phyloP scores from a whole-genome alignment of 2,888 invertebrate genomes.

The Plutella xylostella region DNA sequence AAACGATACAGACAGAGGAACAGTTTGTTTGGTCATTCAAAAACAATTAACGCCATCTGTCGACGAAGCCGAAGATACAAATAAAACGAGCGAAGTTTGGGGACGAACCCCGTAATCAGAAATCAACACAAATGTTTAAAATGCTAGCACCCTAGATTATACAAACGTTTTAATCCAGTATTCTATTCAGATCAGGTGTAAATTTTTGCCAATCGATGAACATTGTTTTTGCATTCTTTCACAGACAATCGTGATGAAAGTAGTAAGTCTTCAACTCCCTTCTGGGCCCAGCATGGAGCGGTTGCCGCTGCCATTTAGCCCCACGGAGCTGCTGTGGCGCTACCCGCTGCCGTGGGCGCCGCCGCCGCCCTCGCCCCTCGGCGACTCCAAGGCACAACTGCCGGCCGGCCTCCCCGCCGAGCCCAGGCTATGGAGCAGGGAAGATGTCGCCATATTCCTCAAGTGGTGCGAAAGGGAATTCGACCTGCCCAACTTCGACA shows the following conservation, averaged over 20 bases:
- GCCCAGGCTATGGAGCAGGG: slow-evolving; percentile 90
- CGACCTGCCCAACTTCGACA: slow-evolving; percentile 90
- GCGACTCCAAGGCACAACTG: slow-evolving; percentile 89
- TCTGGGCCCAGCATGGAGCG: slow-evolving; percentile 81
- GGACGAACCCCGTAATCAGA: too few relatives aligned
- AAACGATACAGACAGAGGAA: too few relatives aligned
- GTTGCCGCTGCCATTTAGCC: slow-evolving; percentile 84
- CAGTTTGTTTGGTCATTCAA: too few relatives aligned
- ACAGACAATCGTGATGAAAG: slow-evolving; percentile 71
- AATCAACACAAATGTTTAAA: too few relatives aligned
- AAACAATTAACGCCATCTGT: too few relatives aligned
- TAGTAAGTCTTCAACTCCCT: slow-evolving; percentile 77
- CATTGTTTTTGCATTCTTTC: slow-evolving; percentile 23
- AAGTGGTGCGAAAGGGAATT: slow-evolving; percentile 94
- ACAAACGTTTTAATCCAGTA: too few relatives aligned
- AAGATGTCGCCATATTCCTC: slow-evolving; percentile 88
- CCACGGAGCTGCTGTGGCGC: slow-evolving; percentile 87
- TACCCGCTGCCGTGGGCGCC: slow-evolving; percentile 84
- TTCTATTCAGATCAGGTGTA: slow-evolving; percentile 13
- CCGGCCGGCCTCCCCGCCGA: slow-evolving; percentile 87
- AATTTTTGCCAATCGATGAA: background rate
- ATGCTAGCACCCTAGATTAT: too few relatives aligned
- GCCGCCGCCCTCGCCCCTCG: slow-evolving; percentile 75
- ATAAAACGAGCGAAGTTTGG: too few relatives aligned
- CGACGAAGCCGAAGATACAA: too few relatives aligned